Evolutionary conservation across 2,888 invertebrate genomes (phyloP).

Genomic region (Cheilosia scutellata): DNA sequence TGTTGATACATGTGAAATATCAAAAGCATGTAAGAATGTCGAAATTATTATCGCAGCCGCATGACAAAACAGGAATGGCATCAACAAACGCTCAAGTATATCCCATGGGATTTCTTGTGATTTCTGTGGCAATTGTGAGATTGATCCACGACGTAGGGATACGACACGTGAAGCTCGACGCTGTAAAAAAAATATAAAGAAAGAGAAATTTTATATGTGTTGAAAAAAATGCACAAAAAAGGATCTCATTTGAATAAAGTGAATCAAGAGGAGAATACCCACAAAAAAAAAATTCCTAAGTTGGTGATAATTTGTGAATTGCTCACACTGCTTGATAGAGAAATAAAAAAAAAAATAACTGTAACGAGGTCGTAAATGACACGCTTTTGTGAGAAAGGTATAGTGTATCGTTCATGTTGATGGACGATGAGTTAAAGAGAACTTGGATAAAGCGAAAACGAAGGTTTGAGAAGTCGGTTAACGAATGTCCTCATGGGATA

Average conservation of each 20-base stretch:
- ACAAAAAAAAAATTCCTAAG: neutral
- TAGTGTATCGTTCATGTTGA: neutral
- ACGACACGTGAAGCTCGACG: constrained; percentile 85
- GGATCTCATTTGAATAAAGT: neutral
- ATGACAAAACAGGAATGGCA: constrained; percentile 92
- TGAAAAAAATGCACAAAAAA: constrained; percentile 40
- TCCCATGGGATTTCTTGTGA: constrained; percentile 89
- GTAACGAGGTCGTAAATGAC: constrained; percentile 15
- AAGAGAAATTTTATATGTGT: constrained; percentile 15
- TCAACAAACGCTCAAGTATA: constrained; percentile 88
- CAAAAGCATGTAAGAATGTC: constrained; percentile 88
- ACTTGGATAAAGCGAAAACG: neutral
- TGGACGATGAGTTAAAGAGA: neutral
- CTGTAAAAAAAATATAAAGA: constrained; percentile 76
- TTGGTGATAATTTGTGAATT: constrained; percentile 46
- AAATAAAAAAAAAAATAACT: neutral
- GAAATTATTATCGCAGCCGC: constrained; percentile 91
- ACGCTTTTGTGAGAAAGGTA: constrained; percentile 5
- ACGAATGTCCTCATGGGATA: neutral
- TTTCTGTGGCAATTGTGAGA: constrained; percentile 86
- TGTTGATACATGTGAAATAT: constrained; percentile 90
- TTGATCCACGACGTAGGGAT: constrained; percentile 86
- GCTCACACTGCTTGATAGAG: constrained; percentile 2
- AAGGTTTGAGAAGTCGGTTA: neutral
- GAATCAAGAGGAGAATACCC: neutral